A percentile compares a stretch with the other conserved stretches of the same genome.
phyloP scores from a whole-genome alignment of 2,888 invertebrate genomes.

The Sympetrum striolatum region DNA sequence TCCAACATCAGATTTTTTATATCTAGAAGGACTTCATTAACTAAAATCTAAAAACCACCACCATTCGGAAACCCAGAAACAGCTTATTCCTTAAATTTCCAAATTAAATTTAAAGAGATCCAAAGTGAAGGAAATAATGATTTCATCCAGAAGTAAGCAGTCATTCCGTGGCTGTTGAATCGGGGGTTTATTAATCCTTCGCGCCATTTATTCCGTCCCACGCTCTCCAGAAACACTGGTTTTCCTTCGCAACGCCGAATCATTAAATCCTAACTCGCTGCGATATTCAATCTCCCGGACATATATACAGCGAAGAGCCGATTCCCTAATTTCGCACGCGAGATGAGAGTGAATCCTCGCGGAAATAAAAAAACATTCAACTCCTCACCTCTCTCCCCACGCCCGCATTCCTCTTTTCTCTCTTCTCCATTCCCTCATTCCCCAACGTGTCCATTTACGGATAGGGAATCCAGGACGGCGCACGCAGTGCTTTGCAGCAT shows the following conservation, averaged over 20 bases:
- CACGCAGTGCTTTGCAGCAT: too few species aligned
- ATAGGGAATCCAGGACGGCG: too few species aligned
- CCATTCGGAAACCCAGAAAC: too few species aligned
- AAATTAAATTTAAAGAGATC: too few species aligned
- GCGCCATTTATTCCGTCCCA: background rate
- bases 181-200: background rate
- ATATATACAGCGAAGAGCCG: background rate
- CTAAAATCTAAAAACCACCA: too few species aligned
- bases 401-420: background rate
- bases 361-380: background rate
- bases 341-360: background rate
- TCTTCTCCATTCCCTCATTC: background rate
- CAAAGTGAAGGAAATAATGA: too few species aligned
- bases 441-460: too few species aligned
- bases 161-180: background rate
- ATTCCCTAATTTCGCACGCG: conserved; percentile 6
- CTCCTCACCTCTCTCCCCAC: background rate
- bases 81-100: too few species aligned
- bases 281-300: conserved; percentile 20
- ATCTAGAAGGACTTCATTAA: too few species aligned
- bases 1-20: too few species aligned
- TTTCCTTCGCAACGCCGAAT: background rate
- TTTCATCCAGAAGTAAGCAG: too few species aligned
- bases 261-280: background rate
- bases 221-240: background rate